Evolutionary conservation across 2,888 invertebrate genomes (phyloP), one percentile per base, ranked within the genome.

Genomic region (Anaspis maculata): DNA sequence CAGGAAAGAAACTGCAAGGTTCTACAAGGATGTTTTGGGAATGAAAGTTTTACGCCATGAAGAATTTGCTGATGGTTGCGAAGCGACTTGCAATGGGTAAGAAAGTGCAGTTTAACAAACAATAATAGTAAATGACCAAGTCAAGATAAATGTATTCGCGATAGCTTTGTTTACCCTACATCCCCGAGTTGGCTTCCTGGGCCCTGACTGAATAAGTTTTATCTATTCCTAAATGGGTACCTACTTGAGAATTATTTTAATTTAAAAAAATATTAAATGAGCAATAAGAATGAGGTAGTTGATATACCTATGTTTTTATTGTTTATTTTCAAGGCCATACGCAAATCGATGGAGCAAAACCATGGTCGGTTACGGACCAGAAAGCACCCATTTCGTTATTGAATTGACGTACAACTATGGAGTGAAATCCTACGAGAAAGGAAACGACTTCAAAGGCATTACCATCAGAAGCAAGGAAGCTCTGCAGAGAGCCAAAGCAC

Each of bases 261-360:
- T n/a, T n/a, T n/a, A n/a, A n/a, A n/a, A n/a, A n/a, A n/a, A n/a
- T n/a, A n/a, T n/a, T n/a, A n/a, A n/a, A n/a, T n/a, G n/a, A n/a
- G n/a, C n/a, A n/a, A n/a, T n/a, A n/a, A n/a, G n/a, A n/a, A n/a
- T n/a, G n/a, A n/a, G n/a, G n/a, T n/a, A n/a, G n/a, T n/a, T n/a
- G n/a, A n/a, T n/a, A n/a, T n/a, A n/a, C n/a, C n/a, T n/a, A n/a
- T n/a, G n/a, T n/a, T n/a, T n/a, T n/a, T n/a, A n/a, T n/a, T n/a
- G n/a, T n/a, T n/a, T n/a, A n/a, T n/a, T n/a, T n/a, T 30, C 14
- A 12, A 94, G 95, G n/a, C 95, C 95, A 1, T 97, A 96, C 57
- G 90, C 88, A 52, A 94, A 92, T 53, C 82, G 89, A 49, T 98
- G 98, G 98, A 95, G 95, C 60, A 98, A 98, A 70, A 96, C 97